These are phyloP conservation scores for Catalaphyllia jardinei DNA, from an alignment of 64 coral and sea anemone genomes.

Conservation along the genomic window DNA sequence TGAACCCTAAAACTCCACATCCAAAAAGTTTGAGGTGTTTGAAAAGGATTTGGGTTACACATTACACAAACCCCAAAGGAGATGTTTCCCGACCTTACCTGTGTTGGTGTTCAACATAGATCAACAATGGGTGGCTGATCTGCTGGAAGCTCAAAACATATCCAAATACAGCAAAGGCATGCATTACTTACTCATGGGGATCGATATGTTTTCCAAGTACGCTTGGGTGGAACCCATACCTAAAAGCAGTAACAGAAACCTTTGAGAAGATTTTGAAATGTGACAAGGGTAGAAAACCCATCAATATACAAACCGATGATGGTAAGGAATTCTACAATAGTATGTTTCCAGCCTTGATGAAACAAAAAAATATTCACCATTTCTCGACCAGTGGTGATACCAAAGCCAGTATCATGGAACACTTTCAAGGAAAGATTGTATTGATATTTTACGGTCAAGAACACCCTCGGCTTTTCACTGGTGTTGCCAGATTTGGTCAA, in stretches of 20 bases:
- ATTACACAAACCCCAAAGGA: background rate
- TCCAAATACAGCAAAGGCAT: background rate
- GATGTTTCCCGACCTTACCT: slow-evolving; percentile 3
- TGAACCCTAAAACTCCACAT: background rate
- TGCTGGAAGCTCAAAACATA: background rate
- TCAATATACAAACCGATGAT: background rate
- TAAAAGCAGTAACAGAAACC: background rate
- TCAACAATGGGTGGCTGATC: background rate
- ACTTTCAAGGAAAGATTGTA: background rate
- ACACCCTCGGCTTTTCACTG: background rate
- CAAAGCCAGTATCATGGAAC: background rate
- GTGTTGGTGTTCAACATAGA: background rate
- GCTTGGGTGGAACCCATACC: background rate
- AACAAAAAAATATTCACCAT: background rate
- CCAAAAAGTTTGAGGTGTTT: background rate
- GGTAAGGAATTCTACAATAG: slow-evolving; percentile 19
- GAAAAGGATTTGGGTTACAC: background rate
- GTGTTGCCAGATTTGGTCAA: background rate
- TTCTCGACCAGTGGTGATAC: background rate
- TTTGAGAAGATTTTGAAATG: background rate
- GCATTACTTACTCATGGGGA: background rate
- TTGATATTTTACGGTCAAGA: background rate
- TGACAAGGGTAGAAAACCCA: background rate
- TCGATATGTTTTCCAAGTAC: background rate
- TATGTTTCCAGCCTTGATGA: background rate